Base-by-base conservation (phyloP, 2,113 vertebrate genomes). In the Nycticebus coucang region DNA sequence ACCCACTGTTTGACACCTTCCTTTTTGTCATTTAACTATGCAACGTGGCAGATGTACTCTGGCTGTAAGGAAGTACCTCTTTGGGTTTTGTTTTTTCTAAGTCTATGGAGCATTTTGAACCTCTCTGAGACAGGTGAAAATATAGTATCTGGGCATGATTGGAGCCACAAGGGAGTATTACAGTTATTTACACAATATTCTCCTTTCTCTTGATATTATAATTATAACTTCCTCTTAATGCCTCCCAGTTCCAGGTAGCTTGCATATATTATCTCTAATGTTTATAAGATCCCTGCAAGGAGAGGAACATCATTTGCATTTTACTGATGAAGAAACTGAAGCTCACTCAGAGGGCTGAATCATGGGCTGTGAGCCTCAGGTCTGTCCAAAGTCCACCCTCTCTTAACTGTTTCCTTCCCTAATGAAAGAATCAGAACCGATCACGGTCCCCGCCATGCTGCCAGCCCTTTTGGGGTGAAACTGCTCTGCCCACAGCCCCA, bases 381-480 rank as follows among this genome's bases (percentile, higher is more conserved):
- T 59, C 78, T 59, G 5, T 59, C 33, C 78, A 80, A 26, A 0
- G 4, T 82, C 79, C n/a, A 18, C 14, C 57, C 57, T 60, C 57
- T 59, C 55, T 81, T 21, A 2, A 62, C 35, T 26, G 14, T 82
- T 60, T 41, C 79, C n/a, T 62, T 50, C 53, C 57, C 57, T 60
- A 60, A 28, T 0, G 0, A 33, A 8, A n/a, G 4, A 24, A 37
- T 8, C 2, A 14, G n/a, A 37, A 26, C 24, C 35, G 60, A 10
- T 82, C 11, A 11, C 33, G 4, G 13, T 60, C 45, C 1, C n/a
- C 37, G n/a, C 33, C 79, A 81, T 7, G 0, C 57, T 9, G 4
- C 28, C 28, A 77, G 41, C 14, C 74, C 17, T 1, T 77, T 45
- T 9, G 15, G 74, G 45, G 28, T 19, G 74, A 50, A 77, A 33